Evolutionary conservation across 2,113 vertebrate species (phyloP).

Genomic region (Notechis scutatus): DNA sequence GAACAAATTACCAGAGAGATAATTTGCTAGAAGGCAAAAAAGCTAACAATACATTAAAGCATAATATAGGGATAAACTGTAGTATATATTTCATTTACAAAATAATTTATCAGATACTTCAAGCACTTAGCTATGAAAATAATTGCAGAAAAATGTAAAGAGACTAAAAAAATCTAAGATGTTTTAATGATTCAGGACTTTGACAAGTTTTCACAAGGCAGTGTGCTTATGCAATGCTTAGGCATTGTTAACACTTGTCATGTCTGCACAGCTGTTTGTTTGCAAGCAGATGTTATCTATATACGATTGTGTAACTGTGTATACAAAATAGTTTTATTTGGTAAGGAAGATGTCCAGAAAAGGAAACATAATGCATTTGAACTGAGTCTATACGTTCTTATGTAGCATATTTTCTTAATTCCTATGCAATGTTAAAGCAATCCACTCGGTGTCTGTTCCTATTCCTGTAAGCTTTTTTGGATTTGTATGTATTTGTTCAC

Average conservation of each 20-base stretch:
- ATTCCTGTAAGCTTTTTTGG: background rate
- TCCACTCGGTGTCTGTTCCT: background rate
- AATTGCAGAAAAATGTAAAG: background rate
- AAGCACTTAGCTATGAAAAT: background rate
- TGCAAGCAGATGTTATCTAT: background rate
- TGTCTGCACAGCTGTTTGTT: background rate
- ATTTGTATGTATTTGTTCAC: background rate
- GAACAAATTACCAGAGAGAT: background rate
- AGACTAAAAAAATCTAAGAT: background rate
- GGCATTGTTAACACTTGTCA: background rate
- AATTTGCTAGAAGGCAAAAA: background rate
- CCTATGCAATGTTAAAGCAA: background rate
- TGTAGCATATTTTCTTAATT: background rate
- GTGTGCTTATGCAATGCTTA: background rate
- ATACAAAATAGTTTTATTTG: background rate
- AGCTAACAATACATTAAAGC: background rate
- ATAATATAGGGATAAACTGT: background rate
- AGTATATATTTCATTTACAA: background rate
- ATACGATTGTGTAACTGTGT: background rate
- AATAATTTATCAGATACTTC: background rate
- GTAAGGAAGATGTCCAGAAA: background rate
- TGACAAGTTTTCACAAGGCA: background rate
- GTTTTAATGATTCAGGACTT: background rate
- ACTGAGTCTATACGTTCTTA: background rate
- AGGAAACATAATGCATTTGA: conserved; percentile 1